Percentiles rank a stretch among this genome's conserved stretches.
These are phyloP conservation scores for Sipha flava DNA, from an alignment of 1,140 invertebrate species.

Conservation along the genomic window DNA sequence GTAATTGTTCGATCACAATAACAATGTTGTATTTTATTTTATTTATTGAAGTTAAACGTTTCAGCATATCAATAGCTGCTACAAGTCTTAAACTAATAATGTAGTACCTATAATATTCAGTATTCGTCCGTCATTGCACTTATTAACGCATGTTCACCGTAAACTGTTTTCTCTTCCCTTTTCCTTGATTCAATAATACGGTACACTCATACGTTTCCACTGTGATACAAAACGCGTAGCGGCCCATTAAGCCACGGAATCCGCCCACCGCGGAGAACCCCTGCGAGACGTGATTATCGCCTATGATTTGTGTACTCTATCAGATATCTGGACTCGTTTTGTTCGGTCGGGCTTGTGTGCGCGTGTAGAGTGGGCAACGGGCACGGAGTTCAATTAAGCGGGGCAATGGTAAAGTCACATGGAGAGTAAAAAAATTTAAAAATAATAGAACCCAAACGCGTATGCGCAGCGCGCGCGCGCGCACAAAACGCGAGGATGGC, in stretches of 20 bases:
- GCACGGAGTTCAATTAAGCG: background rate
- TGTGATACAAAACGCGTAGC: background rate
- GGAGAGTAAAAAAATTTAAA: background rate
- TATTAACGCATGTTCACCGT: too few relatives aligned
- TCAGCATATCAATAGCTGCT: too few relatives aligned
- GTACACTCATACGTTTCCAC: too few relatives aligned
- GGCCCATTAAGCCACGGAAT: background rate
- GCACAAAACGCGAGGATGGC: background rate
- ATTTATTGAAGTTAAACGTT: too few relatives aligned
- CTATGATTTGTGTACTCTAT: background rate
- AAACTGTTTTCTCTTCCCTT: too few relatives aligned
- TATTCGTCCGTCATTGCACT: too few relatives aligned
- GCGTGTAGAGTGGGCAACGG: background rate
- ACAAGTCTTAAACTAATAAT: too few relatives aligned
- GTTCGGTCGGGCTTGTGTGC: too few relatives aligned
- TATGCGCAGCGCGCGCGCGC: background rate
- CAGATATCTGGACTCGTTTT: background rate
- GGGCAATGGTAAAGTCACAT: background rate
- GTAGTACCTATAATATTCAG: too few relatives aligned
- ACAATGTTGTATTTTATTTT: too few relatives aligned
- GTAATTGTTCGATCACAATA: too few relatives aligned
- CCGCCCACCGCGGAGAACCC: background rate
- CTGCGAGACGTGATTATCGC: background rate
- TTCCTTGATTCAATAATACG: too few relatives aligned
- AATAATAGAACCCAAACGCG: background rate